These are phyloP conservation scores for Syngnathus typhle DNA, from an alignment of 2,113 vertebrate species.

Conservation along the genomic window DNA sequence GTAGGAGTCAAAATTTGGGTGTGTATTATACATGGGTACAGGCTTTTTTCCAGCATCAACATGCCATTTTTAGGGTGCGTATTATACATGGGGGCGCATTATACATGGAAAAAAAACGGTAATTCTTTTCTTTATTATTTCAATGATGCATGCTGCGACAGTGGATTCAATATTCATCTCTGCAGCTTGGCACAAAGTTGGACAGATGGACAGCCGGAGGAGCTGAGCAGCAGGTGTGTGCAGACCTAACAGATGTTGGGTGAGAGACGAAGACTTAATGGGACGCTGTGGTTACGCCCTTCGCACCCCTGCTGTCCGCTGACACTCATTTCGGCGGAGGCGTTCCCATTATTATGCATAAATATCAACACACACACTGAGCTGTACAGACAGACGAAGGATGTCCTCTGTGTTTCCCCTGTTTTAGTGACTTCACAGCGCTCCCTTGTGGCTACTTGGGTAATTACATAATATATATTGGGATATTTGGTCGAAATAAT, in stretches of 20 bases:
- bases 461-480: slow-evolving; percentile 16
- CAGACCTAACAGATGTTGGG: slow-evolving; percentile 52
- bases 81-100: no score
- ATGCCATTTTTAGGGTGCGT: no score
- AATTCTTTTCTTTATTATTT: neutral
- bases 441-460: slow-evolving; percentile 52
- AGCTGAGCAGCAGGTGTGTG: slow-evolving; percentile 55
- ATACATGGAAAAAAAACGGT: no score
- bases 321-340: slow-evolving; percentile 17
- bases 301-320: slow-evolving; percentile 31
- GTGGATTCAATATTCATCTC: slow-evolving; percentile 13
- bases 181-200: slow-evolving; percentile 21
- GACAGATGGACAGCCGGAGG: slow-evolving; percentile 16
- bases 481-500: neutral
- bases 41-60: no score
- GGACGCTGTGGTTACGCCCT: slow-evolving; percentile 36
- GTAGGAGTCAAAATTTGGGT: no score
- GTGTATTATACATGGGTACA: no score
- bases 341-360: slow-evolving; percentile 35
- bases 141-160: neutral
- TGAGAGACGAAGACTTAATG: slow-evolving; percentile 31
- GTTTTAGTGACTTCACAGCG: slow-evolving; percentile 54
- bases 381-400: slow-evolving; percentile 10
- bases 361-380: slow-evolving; percentile 36
- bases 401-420: neutral